Evolutionary conservation across 2,888 invertebrate species (phyloP).

Genomic region (Drosophila ezoana): DNA sequence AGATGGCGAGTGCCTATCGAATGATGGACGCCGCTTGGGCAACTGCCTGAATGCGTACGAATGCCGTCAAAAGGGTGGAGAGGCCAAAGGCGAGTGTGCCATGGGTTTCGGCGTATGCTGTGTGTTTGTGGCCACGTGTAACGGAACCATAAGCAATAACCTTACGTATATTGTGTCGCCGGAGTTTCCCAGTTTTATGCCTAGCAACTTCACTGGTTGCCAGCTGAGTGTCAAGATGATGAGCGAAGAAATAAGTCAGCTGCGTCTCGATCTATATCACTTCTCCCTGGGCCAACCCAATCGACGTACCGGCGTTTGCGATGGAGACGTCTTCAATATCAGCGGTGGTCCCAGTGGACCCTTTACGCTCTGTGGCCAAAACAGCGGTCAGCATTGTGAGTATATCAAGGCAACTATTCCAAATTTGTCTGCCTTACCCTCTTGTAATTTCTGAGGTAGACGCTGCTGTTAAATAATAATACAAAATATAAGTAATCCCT

Average conservation of each 20-base stretch:
- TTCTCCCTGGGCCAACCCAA: constrained; percentile 94
- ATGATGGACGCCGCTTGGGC: constrained; percentile 89
- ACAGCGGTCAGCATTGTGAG: constrained; percentile 93
- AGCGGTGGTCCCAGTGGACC: constrained; percentile 86
- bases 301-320: constrained; percentile 91
- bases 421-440: neutral
- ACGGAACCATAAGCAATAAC: constrained; percentile 90
- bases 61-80: constrained; percentile 90
- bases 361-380: constrained; percentile 91
- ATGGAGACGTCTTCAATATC: constrained; percentile 89
- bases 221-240: constrained; percentile 90
- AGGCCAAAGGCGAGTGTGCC: constrained; percentile 91
- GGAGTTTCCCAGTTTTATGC: constrained; percentile 91
- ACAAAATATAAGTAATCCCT: neutral
- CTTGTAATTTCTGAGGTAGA: too few species aligned
- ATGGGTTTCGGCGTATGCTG: constrained; percentile 94
- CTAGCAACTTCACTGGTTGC: constrained; percentile 88
- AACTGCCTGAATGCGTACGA: constrained; percentile 94
- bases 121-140: constrained; percentile 91
- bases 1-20: constrained; percentile 91
- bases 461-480: neutral
- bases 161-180: constrained; percentile 93
- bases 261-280: constrained; percentile 93
- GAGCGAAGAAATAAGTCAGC: constrained; percentile 92
- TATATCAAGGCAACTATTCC: constrained; percentile 42